phyloP scores from a whole-genome alignment of 2,888 invertebrate genomes.

The Galeruca laticollis region DNA sequence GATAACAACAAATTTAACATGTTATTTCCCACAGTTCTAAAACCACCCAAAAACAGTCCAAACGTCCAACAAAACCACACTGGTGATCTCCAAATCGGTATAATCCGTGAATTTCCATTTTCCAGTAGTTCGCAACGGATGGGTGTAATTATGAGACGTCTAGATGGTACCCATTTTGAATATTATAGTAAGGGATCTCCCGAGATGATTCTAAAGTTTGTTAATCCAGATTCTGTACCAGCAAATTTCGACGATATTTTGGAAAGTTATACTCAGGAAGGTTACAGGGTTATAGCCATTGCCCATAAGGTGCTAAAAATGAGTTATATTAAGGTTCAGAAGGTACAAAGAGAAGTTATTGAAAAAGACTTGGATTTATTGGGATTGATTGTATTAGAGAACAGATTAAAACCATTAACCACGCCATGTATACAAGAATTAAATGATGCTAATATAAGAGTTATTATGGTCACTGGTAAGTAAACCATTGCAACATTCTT shows the following conservation, averaged over 20 bases:
- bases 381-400: slow-evolving; percentile 94
- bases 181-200: slow-evolving; percentile 77
- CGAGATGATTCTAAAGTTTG: slow-evolving; percentile 88
- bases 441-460: slow-evolving; percentile 86
- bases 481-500: not conserved
- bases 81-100: slow-evolving; percentile 78
- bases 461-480: slow-evolving; percentile 96
- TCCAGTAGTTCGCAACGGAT: slow-evolving; percentile 89
- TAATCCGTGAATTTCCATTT: slow-evolving; percentile 81
- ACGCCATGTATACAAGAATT: slow-evolving; percentile 83
- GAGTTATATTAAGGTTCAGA: slow-evolving; percentile 80
- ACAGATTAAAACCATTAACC: slow-evolving; percentile 91
- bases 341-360: slow-evolving; percentile 81
- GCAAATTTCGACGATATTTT: slow-evolving; percentile 81
- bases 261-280: slow-evolving; percentile 89
- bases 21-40: slow-evolving; percentile 88
- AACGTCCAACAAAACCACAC: slow-evolving; percentile 42
- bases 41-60: slow-evolving; percentile 68
- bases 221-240: slow-evolving; percentile 83
- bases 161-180: slow-evolving; percentile 69
- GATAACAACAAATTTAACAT: slow-evolving; percentile 89
- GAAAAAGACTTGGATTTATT: slow-evolving; percentile 86
- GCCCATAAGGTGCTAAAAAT: slow-evolving; percentile 81
- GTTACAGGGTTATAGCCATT: slow-evolving; percentile 92
- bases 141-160: slow-evolving; percentile 85